These are phyloP conservation scores for Furnarius figulus DNA, from an alignment of 2,113 vertebrate genomes.

Conservation along the genomic window DNA sequence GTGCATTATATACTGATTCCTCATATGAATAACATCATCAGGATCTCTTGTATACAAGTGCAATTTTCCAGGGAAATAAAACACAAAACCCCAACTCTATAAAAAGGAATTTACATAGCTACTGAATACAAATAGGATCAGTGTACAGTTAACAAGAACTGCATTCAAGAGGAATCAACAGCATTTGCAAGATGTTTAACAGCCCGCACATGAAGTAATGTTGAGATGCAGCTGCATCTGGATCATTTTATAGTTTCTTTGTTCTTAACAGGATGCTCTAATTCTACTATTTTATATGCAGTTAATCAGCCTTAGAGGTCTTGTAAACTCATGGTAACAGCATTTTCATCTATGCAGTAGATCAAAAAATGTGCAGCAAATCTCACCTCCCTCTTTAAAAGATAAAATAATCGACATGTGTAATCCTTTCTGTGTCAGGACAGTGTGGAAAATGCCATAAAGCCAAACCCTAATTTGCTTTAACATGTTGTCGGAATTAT, in stretches of 20 bases:
- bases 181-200: slow-evolving; percentile 40
- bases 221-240: slow-evolving; percentile 43
- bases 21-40: not conserved
- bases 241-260: slow-evolving; percentile 32
- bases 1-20: not conserved
- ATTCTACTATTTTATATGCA: slow-evolving; percentile 25
- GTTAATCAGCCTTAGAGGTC: slow-evolving; percentile 19
- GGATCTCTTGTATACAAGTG: not conserved
- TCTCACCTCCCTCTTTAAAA: not conserved
- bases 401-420: not conserved
- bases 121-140: slow-evolving; percentile 29
- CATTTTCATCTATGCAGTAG: not conserved
- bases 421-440: not conserved
- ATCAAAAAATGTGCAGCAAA: not conserved
- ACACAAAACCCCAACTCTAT: not conserved
- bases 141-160: not conserved
- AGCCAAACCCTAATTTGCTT: not conserved
- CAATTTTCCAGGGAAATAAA: not conserved
- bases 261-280: slow-evolving; percentile 36
- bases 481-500: not conserved
- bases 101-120: slow-evolving; percentile 32
- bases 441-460: not conserved
- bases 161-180: slow-evolving; percentile 16
- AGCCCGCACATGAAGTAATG: slow-evolving; percentile 10
- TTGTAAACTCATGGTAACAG: not conserved